These are phyloP conservation scores for Drosophila melanica DNA, from an alignment of 1,140 invertebrate genomes.

Conservation along the genomic window DNA sequence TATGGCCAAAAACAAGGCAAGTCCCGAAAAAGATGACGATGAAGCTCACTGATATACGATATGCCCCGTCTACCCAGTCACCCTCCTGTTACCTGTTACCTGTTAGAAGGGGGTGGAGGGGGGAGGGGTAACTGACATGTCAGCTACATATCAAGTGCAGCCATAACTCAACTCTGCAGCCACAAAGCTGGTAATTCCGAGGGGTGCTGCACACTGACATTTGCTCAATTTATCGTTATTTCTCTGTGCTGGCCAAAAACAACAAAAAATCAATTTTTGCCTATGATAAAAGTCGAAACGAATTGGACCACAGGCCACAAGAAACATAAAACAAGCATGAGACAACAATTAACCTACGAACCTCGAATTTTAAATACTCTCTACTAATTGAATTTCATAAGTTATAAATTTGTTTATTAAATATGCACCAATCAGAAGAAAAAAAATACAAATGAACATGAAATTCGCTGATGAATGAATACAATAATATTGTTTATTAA, in stretches of 20 bases:
- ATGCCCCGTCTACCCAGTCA: not conserved
- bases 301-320: slow-evolving; percentile 25
- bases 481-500: too few species aligned
- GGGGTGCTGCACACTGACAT: slow-evolving; percentile 61
- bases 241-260: slow-evolving; percentile 54
- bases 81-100: slow-evolving; percentile 19
- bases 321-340: slow-evolving; percentile 30
- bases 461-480: too few species aligned
- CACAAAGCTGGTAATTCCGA: slow-evolving; percentile 17
- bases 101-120: not conserved
- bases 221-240: slow-evolving; percentile 81
- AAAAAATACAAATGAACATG: too few species aligned
- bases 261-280: slow-evolving; percentile 76
- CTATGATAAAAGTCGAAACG: slow-evolving; percentile 65
- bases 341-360: not conserved
- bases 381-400: too few species aligned
- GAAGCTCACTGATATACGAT: slow-evolving; percentile 28
- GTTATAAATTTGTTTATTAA: too few species aligned
- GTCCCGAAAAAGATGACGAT: slow-evolving; percentile 30
- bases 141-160: slow-evolving; percentile 71
- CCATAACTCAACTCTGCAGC: slow-evolving; percentile 69
- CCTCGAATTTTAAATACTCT: slow-evolving; percentile 12
- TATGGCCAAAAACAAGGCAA: slow-evolving; percentile 55
- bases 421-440: too few species aligned
- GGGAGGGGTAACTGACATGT: slow-evolving; percentile 19